phyloP scores from a whole-genome alignment of 2,888 invertebrate genomes.

The Drosophila suboccidentalis region DNA sequence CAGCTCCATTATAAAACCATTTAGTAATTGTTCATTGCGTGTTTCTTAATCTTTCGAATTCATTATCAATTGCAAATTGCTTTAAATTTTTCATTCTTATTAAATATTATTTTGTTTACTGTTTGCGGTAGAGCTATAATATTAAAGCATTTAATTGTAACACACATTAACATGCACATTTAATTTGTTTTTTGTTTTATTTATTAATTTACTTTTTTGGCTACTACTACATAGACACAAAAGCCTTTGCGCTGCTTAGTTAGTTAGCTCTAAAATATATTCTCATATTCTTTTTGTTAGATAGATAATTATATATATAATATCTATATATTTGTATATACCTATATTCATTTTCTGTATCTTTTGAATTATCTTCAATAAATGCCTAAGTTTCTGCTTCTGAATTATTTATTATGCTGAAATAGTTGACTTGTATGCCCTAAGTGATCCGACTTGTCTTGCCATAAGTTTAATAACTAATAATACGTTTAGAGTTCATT shows the following conservation, averaged over 20 bases:
- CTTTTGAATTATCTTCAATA: slow-evolving; percentile 47
- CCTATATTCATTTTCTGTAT: slow-evolving; percentile 35
- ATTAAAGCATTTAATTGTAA: slow-evolving; percentile 70
- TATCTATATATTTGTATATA: slow-evolving; percentile 45
- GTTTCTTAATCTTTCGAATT: slow-evolving; percentile 19
- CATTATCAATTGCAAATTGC: slow-evolving; percentile 37
- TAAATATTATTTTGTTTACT: slow-evolving; percentile 21
- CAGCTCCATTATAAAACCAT: slow-evolving; percentile 77
- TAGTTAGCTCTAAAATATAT: slow-evolving; percentile 70
- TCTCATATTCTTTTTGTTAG: slow-evolving; percentile 36
- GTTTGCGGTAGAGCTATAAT: slow-evolving; percentile 54
- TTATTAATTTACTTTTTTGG: slow-evolving; percentile 57
- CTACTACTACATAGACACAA: slow-evolving; percentile 77
- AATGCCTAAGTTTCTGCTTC: slow-evolving; percentile 71
- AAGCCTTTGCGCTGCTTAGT: slow-evolving; percentile 72
- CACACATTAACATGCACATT: slow-evolving; percentile 67
- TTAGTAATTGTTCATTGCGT: slow-evolving; percentile 34
- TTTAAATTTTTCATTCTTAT: slow-evolving; percentile 38
- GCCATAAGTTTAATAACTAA: slow-evolving; percentile 53
- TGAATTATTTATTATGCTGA: slow-evolving; percentile 51
- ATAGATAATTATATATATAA: not conserved
- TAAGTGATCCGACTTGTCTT: slow-evolving; percentile 50
- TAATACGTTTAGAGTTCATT: slow-evolving; percentile 61
- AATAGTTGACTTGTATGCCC: slow-evolving; percentile 51
- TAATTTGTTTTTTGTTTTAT: slow-evolving; percentile 62